Conservation (phyloP, 2,888 invertebrate genomes). For the Unio delphinus region DNA sequence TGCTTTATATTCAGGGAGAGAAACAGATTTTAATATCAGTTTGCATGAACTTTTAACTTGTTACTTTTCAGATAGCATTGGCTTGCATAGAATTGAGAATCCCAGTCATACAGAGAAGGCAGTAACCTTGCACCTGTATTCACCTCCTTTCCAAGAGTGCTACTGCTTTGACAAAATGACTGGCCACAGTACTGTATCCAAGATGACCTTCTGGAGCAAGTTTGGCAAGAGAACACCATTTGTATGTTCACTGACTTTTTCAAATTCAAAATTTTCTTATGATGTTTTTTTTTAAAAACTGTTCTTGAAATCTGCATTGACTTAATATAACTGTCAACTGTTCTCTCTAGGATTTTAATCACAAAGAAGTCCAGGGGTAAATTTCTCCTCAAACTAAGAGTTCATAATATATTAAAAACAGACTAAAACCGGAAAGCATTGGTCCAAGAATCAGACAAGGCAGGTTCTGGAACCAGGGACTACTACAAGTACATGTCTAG, state of each 20-base stretch:
- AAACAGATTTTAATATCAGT: neutral
- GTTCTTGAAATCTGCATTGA: too few relatives aligned
- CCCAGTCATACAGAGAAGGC: slow-evolving; percentile 89
- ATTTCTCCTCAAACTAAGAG: too few relatives aligned
- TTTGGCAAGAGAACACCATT: slow-evolving; percentile 82
- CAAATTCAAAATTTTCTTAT: too few relatives aligned
- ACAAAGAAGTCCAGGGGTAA: too few relatives aligned
- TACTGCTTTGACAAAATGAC: slow-evolving; percentile 92
- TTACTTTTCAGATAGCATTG: slow-evolving; percentile 84
- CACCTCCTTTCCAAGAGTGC: slow-evolving; percentile 92
- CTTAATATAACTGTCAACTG: too few relatives aligned
- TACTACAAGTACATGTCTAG: too few relatives aligned
- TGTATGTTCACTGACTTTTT: slow-evolving; percentile 32
- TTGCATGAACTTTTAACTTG: neutral
- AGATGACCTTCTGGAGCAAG: slow-evolving; percentile 94
- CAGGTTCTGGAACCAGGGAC: too few relatives aligned
- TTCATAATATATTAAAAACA: too few relatives aligned
- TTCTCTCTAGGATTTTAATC: too few relatives aligned
- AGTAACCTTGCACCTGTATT: slow-evolving; percentile 94
- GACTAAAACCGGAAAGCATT: too few relatives aligned
- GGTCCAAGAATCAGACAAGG: too few relatives aligned
- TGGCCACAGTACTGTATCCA: slow-evolving; percentile 80
- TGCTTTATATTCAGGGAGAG: neutral
- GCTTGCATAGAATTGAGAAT: slow-evolving; percentile 96
- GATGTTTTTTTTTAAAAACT: too few relatives aligned